Base-by-base conservation (phyloP, 2,113 vertebrate genomes). In the Galemys pyrenaicus region DNA sequence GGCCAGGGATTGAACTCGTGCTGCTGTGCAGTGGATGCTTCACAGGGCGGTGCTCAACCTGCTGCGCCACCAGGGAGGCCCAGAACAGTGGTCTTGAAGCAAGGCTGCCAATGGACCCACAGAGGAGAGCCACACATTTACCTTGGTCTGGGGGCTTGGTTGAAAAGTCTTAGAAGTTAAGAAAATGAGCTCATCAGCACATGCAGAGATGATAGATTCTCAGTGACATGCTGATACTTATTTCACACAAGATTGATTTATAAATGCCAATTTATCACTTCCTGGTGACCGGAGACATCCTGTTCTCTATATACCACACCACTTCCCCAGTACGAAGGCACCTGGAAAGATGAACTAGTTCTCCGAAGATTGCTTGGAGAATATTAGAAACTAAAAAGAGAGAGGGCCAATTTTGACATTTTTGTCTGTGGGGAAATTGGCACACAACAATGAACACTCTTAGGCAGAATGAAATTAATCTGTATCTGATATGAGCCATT, bases 171-270 rank as follows among this genome's bases (percentile, higher is more conserved):
- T 37, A 8, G 49, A 62, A 37, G 77, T 87, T 49, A 22, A 93
- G 58, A 87, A 88, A 85, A 85, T 44, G n/a, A 92, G 35, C 64
- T 75, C 73, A 83, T 79, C 54, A 35, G 28, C 60, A 30, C 24
- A 85, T 12, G 44, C 65, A 46, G 16, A 78, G 39, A 92, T 51
- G 41, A 54, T 28, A 87, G 35, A 71, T 62, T 56, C 78, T 92
- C n/a, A n/a, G 82, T 83, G 41, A 73, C 91, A 67, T 56, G 86
- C 62, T 95, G 86, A 56, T 86, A 79, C 41, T 96, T 79, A 94
- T 96, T 92, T 93, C 71, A 81, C 28, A 75, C 62, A 79, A 19
- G 54, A 88, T 54, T 95, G 90, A 44, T 91, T 96, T 92, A 67
- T 39, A 67, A 96, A 96, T 92, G 83, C 16, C 80, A 67, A 62